Percentiles rank a stretch among this genome's conserved stretches.
phyloP scores from a whole-genome alignment of 2,797 vertebrate genomes.

The Hippopotamyrus pictus region DNA sequence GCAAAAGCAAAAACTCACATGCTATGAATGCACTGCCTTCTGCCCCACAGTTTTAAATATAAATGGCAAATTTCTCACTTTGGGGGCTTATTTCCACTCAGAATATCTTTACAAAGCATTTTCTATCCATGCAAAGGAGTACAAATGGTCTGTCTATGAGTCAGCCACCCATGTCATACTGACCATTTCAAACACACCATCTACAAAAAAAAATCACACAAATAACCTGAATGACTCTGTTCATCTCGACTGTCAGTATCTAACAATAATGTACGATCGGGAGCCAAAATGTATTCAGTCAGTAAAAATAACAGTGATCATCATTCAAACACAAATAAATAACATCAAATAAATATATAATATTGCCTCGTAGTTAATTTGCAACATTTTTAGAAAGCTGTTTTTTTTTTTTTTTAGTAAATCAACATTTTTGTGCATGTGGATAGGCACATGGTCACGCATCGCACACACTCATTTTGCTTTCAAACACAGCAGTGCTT shows the following conservation, averaged over 20 bases:
- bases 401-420: neutral
- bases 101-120: constrained; percentile 30
- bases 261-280: neutral
- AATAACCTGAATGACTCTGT: neutral
- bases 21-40: constrained; percentile 15
- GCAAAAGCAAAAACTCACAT: neutral
- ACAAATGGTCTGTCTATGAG: constrained; percentile 67
- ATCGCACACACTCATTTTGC: neutral
- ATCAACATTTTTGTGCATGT: neutral
- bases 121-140: constrained; percentile 51
- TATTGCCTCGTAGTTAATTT: constrained; percentile 30
- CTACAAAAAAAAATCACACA: neutral
- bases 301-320: neutral
- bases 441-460: neutral
- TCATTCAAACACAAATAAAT: constrained; percentile 46
- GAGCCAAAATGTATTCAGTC: constrained; percentile 19
- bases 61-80: constrained; percentile 62
- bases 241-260: neutral
- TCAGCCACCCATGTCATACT: constrained; percentile 63
- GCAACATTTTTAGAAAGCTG: constrained; percentile 30
- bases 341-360: constrained; percentile 52
- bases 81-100: constrained; percentile 62
- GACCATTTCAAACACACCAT: constrained; percentile 55
- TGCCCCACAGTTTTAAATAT: constrained; percentile 53
- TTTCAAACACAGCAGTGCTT: constrained; percentile 11